Evolutionary conservation across 2,113 vertebrate genomes (phyloP).

Genomic region (Channa maculata): DNA sequence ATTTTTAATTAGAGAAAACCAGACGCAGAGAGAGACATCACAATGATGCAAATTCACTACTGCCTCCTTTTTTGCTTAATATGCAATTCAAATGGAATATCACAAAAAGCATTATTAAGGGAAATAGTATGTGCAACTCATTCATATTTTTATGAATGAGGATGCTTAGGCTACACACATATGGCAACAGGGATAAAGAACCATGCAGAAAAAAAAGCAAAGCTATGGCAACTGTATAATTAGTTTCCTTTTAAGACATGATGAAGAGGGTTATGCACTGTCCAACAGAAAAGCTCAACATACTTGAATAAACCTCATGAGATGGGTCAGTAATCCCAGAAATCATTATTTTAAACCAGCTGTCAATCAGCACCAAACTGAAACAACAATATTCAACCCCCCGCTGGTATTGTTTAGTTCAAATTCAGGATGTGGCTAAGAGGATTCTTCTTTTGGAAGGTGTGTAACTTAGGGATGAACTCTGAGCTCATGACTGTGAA

Average conservation of each 20-base stretch:
- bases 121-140: slow-evolving; percentile 1
- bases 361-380: background rate
- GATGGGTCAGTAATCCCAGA: background rate
- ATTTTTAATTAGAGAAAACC: slow-evolving; percentile 39
- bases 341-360: slow-evolving; percentile 33
- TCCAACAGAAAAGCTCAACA: slow-evolving; percentile 31
- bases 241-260: background rate
- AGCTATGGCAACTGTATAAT: background rate
- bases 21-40: background rate
- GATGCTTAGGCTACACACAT: background rate
- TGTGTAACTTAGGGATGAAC: background rate
- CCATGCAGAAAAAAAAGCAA: background rate
- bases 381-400: background rate
- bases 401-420: background rate
- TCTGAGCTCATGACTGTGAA: slow-evolving; percentile 12
- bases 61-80: slow-evolving; percentile 24
- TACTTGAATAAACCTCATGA: background rate
- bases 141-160: background rate
- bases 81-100: background rate
- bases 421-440: background rate
- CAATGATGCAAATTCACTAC: slow-evolving; percentile 38
- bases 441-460: background rate
- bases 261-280: background rate
- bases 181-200: background rate
- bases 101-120: background rate